Evolutionary conservation across 2,888 invertebrate genomes (phyloP), one percentile per base, ranked within the genome.

Genomic region (Diaprepes abbreviatus): DNA sequence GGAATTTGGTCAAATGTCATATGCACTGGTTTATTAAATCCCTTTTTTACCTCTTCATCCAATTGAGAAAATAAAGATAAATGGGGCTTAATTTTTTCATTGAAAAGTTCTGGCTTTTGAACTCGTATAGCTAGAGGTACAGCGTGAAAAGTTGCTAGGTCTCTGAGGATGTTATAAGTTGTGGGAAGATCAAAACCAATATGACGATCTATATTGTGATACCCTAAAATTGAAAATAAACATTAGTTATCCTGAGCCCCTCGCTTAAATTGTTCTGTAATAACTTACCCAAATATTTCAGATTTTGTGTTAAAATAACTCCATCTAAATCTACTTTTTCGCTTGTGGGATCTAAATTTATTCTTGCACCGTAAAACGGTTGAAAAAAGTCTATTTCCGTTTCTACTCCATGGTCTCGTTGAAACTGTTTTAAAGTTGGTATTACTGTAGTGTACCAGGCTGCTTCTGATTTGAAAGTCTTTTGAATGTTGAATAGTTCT

Each of bases 381-480:
- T 74, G 67, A 52, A 85, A 81, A 3, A 85, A 79, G 50, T 87
- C 83, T 24, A 85, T 82, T 0, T 77, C 67, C 2, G 83, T 78
- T 2, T 77, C 71, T 0, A 87, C 59, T 0, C 84, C 84, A 0
- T 78, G 79, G 28, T 87, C 84, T 3, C 78, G 71, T 66, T 88
- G 86, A 6, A 88, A 73, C 14, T 82, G 74, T 10, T 81, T 79
- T 31, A 87, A 82, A 10, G 80, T 77, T 0, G 88, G 86, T 0
- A 85, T 75, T n/a, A 88, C 75, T 10, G 82, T 80, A 35, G 83
- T 77, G 73, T 88, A 89, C 54, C 88, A 83, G n/a, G 83, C 82
- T 57, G 85, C 85, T 78, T 89, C 89, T 3, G 87, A 85, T 1
- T 80, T 77, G 69, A 88, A 87, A 0, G 87, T 86, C 1, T 83